Conservation (phyloP, 2,888 invertebrate genomes). For the Xestia ashworthii region DNA sequence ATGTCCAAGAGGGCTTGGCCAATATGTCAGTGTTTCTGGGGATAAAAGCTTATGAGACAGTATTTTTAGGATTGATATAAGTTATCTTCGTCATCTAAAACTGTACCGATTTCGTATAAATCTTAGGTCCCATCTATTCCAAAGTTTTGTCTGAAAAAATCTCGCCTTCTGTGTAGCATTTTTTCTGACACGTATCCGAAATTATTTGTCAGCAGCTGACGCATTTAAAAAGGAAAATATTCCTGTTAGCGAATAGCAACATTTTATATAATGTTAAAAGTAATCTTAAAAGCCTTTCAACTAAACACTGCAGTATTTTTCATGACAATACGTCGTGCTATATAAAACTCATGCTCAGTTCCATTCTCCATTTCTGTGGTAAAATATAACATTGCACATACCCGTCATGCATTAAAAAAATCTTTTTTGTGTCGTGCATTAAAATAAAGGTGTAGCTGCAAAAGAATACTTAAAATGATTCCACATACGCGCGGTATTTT, state of each 20-base stretch:
- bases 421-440: slow-evolving; percentile 28
- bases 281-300: slow-evolving; percentile 17
- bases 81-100: slow-evolving; percentile 49
- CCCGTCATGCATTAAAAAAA: slow-evolving; percentile 50
- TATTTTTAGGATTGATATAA: slow-evolving; percentile 40
- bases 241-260: not conserved
- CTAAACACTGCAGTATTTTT: slow-evolving; percentile 17
- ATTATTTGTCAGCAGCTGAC: not conserved
- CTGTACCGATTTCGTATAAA: slow-evolving; percentile 14
- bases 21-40: slow-evolving; percentile 50
- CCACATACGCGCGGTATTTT: slow-evolving; percentile 7
- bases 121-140: not conserved
- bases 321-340: slow-evolving; percentile 12
- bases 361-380: slow-evolving; percentile 19
- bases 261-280: slow-evolving; percentile 1
- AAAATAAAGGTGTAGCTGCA: slow-evolving; percentile 26
- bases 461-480: slow-evolving; percentile 47
- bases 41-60: slow-evolving; percentile 39
- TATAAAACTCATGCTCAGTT: slow-evolving; percentile 17
- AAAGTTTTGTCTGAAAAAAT: not conserved
- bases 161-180: not conserved
- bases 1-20: slow-evolving; percentile 51
- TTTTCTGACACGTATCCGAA: not conserved
- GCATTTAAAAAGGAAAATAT: not conserved
- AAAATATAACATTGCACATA: slow-evolving; percentile 24